A percentile compares a stretch with the other conserved stretches of the same genome.
phyloP scores from a whole-genome alignment of 2,113 vertebrate genomes.

The Leptodactylus fuscus region DNA sequence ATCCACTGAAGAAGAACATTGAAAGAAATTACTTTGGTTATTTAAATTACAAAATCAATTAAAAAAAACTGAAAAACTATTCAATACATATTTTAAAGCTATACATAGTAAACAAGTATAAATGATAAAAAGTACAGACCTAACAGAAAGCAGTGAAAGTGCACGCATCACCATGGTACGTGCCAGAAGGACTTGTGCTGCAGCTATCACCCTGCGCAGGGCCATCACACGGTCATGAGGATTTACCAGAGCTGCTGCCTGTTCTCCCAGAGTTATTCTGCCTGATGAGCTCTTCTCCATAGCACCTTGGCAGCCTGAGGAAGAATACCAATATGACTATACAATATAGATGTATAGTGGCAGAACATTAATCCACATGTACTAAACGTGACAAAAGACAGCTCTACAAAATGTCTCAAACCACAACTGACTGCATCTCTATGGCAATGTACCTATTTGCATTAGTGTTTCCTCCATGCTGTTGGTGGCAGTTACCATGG shows the following conservation, averaged over 20 bases:
- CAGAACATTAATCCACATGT: neutral
- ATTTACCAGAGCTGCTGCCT: conserved; percentile 88
- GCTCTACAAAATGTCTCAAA: no score
- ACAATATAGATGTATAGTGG: neutral
- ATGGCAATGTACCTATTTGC: conserved; percentile 96
- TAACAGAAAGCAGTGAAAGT: conserved; percentile 91
- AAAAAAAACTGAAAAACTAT: neutral
- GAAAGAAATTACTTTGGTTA: neutral
- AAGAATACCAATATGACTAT: conserved; percentile 6
- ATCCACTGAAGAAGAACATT: conserved; percentile 79
- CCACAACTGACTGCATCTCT: no score
- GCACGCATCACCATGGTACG: conserved; percentile 99
- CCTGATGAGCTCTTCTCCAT: conserved; percentile 94
- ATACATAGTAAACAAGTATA: neutral
- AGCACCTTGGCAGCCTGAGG: conserved; percentile 89
- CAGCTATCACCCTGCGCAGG: conserved; percentile 91
- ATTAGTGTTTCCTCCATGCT: conserved; percentile 97
- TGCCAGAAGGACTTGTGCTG: conserved; percentile 93
- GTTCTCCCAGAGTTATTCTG: conserved; percentile 90
- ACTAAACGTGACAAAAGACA: no score
- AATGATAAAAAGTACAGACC: conserved; percentile 70
- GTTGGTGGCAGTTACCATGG: conserved; percentile 98
- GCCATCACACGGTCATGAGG: conserved; percentile 94
- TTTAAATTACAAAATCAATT: no score
- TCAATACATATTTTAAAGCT: neutral